Conservation (phyloP, 2,888 invertebrate genomes). For the Dryobota labecula region DNA sequence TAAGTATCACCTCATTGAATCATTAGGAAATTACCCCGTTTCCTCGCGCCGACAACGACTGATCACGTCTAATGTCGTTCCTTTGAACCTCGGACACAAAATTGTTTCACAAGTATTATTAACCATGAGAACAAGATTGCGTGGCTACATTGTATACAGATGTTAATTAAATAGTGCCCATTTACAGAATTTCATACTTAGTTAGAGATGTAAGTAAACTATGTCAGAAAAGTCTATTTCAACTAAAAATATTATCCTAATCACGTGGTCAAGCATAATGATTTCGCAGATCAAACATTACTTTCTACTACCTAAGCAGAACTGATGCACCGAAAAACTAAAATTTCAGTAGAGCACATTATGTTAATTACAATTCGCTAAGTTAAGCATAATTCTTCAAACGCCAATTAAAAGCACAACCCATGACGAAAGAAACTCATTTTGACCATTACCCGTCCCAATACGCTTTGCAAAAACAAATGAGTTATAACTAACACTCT, state of each 20-base stretch:
- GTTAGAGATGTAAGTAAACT: constrained; percentile 14
- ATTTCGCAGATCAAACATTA: not conserved
- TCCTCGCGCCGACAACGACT: constrained; percentile 73
- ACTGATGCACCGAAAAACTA: constrained; percentile 25
- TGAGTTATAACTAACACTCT: constrained; percentile 73
- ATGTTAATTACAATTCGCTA: constrained; percentile 22
- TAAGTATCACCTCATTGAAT: constrained; percentile 83
- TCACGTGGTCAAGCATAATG: not conserved
- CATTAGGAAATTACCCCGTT: constrained; percentile 83
- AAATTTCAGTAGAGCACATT: constrained; percentile 32
- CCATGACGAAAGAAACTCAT: constrained; percentile 51
- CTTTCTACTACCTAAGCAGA: not conserved
- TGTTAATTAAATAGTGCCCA: constrained; percentile 51
- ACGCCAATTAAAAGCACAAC: constrained; percentile 36
- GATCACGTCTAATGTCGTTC: constrained; percentile 80
- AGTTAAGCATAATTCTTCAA: constrained; percentile 37
- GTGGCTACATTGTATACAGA: constrained; percentile 44
- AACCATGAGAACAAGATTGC: constrained; percentile 67
- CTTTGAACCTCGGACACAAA: constrained; percentile 73
- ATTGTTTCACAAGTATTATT: constrained; percentile 74
- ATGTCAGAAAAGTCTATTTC: constrained; percentile 11
- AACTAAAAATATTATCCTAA: not conserved
- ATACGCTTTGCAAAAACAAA: constrained; percentile 66
- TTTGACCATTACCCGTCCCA: constrained; percentile 57
- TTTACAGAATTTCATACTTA: constrained; percentile 48